Conservation (phyloP, 2,888 invertebrate genomes). For the Andrena camellia region DNA sequence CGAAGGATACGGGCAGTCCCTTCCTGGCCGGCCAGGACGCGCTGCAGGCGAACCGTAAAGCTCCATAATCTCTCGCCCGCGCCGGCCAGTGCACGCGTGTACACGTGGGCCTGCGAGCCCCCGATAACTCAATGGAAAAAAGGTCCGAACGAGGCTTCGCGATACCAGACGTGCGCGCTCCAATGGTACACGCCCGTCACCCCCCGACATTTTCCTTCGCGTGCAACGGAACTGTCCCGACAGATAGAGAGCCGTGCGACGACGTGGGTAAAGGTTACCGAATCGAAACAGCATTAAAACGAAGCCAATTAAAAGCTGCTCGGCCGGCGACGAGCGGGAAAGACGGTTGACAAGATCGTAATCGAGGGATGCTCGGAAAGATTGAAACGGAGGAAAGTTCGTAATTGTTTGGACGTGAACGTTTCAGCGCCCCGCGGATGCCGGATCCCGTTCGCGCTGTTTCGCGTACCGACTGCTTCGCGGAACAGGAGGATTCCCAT, state of each 20-base stretch:
- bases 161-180: conserved; percentile 6
- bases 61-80: conserved; percentile 42
- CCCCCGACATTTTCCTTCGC: neutral
- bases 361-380: neutral
- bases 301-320: neutral
- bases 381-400: neutral
- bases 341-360: neutral
- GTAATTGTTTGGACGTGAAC: neutral
- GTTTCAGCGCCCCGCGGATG: neutral
- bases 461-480: neutral
- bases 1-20: conserved; percentile 32
- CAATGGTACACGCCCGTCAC: neutral
- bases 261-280: neutral
- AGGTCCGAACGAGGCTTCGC: conserved; percentile 8
- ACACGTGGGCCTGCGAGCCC: conserved; percentile 29
- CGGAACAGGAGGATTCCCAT: conserved; percentile 3
- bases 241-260: neutral
- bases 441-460: neutral
- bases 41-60: conserved; percentile 47
- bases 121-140: conserved; percentile 54
- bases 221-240: conserved; percentile 9
- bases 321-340: neutral
- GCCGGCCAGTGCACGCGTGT: conserved; percentile 11
- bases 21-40: conserved; percentile 31
- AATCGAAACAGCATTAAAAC: neutral